Evolutionary conservation across 1,140 invertebrate genomes (phyloP).

Genomic region (Neelides sp.): DNA sequence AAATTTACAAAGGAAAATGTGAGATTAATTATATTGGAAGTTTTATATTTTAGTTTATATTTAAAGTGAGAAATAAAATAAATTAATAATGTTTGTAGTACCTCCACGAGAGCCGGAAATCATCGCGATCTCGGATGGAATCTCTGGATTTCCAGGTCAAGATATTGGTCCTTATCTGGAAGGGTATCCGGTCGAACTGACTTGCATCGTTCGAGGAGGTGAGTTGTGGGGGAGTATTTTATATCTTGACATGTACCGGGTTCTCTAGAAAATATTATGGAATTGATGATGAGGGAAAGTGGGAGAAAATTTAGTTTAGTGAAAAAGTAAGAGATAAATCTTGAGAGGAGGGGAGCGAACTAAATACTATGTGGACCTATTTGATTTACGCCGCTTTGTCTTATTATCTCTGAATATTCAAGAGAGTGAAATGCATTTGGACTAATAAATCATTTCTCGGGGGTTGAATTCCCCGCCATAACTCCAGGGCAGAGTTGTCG

Average conservation of each 20-base stretch:
- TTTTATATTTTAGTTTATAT: no score
- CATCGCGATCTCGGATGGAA: conserved; percentile 18
- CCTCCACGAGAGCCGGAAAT: conserved; percentile 30
- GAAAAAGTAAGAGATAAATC: conserved; percentile 22
- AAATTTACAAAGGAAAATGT: no score
- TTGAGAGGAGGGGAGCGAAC: conserved; percentile 15
- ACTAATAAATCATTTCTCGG: conserved; percentile 23
- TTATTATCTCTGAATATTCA: conserved; percentile 28
- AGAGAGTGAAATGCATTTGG: conserved; percentile 14
- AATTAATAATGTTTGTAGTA: conserved; percentile 26
- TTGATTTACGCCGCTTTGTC: conserved; percentile 29
- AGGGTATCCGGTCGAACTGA: conserved; percentile 20
- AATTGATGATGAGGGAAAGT: no score
- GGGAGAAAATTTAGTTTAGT: no score
- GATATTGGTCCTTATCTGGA: conserved; percentile 29
- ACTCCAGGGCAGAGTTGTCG: no score
- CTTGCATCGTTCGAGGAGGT: conserved; percentile 26
- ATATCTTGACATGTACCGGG: no score
- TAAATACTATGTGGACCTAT: conserved; percentile 21
- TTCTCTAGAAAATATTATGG: no score
- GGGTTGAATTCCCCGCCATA: conserved; percentile 3
- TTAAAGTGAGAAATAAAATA: no score
- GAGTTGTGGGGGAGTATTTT: no score
- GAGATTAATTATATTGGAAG: no score
- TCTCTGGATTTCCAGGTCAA: no score